These are phyloP conservation scores for Oligia strigilis DNA, from an alignment of 2,888 invertebrate species.

Conservation along the genomic window DNA sequence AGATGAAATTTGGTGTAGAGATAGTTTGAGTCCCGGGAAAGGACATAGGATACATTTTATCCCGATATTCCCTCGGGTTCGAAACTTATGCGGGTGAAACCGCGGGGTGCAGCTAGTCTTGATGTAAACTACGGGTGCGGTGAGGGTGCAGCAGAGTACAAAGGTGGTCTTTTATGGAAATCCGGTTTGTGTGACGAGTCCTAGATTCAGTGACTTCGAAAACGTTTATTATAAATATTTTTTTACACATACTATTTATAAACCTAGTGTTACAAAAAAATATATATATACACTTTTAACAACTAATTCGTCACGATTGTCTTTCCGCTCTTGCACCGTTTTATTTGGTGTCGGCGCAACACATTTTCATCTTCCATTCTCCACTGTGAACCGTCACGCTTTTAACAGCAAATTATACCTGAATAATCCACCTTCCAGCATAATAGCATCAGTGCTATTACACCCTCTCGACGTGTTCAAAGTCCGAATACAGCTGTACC, in stretches of 20 bases:
- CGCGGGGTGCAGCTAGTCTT: no score
- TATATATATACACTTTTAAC: neutral
- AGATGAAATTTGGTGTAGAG: no score
- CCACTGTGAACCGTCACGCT: neutral
- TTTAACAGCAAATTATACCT: neutral
- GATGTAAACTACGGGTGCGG: neutral
- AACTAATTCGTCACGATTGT: neutral
- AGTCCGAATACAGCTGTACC: slow-evolving; percentile 98
- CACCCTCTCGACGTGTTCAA: slow-evolving; percentile 99
- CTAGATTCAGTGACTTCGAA: neutral
- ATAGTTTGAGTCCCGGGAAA: no score
- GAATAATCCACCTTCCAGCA: slow-evolving; percentile 88
- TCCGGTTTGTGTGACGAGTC: neutral
- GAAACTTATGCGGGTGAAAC: no score
- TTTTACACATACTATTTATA: neutral
- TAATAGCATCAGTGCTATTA: slow-evolving; percentile 97
- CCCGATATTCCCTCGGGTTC: no score
- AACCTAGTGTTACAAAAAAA: neutral
- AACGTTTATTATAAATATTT: neutral
- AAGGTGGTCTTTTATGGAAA: neutral
- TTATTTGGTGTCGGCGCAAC: neutral
- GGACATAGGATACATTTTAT: no score
- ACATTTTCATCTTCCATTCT: neutral
- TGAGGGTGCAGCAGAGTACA: neutral
- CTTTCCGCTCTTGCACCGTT: neutral